Conservation (phyloP, 2,797 vertebrate species). For the Synaphobranchus kaupii region DNA sequence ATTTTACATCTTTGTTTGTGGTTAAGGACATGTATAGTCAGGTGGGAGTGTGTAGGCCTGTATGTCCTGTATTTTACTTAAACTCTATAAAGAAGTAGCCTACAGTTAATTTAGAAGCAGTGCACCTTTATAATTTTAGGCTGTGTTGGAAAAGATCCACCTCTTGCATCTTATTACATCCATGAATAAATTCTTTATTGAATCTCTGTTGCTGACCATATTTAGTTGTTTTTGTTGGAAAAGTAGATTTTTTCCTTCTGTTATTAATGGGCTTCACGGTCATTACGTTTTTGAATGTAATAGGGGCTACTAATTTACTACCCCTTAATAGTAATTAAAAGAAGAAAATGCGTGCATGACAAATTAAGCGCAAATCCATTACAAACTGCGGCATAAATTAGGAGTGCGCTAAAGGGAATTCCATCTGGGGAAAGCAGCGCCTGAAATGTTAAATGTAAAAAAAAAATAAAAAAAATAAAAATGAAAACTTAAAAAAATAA, state of each 20-base stretch:
- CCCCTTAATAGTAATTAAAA: slow-evolving; percentile 57
- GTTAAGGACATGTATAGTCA: too few species aligned
- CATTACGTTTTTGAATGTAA: slow-evolving; percentile 66
- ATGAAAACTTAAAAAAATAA: slow-evolving; percentile 53
- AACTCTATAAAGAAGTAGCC: too few species aligned
- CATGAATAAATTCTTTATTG: not conserved
- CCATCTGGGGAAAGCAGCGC: slow-evolving; percentile 66
- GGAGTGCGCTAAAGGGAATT: slow-evolving; percentile 47
- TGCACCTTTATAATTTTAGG: not conserved
- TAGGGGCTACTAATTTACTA: slow-evolving; percentile 52
- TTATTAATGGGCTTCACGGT: slow-evolving; percentile 62
- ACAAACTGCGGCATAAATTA: slow-evolving; percentile 60
- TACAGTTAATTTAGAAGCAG: too few species aligned
- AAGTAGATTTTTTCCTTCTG: slow-evolving; percentile 31
- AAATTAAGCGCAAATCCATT: slow-evolving; percentile 67
- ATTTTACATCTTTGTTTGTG: not conserved
- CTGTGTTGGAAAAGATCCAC: not conserved
- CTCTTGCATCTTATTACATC: not conserved
- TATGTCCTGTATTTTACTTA: too few species aligned
- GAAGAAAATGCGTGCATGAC: slow-evolving; percentile 49
- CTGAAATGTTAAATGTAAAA: slow-evolving; percentile 60
- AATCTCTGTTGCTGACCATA: not conserved
- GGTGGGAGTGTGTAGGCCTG: too few species aligned
- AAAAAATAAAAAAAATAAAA: slow-evolving; percentile 61
- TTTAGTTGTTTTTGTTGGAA: not conserved